Evolutionary conservation across 1,140 invertebrate genomes (phyloP), one percentile per base, ranked within the genome.

Genomic region (Conus betulinus): DNA sequence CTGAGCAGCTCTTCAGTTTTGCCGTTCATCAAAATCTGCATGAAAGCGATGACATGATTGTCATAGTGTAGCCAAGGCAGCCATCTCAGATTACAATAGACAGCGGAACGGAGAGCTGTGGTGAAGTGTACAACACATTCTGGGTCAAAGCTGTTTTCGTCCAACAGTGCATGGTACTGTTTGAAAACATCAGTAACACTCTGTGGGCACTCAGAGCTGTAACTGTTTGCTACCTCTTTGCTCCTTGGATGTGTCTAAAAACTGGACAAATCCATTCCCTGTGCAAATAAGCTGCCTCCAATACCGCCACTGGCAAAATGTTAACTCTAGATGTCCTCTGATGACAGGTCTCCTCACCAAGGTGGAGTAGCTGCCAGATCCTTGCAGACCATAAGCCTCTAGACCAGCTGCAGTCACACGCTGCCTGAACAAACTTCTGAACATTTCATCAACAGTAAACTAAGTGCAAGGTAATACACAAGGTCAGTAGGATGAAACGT

Each of bases 11-110:
- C 39, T 20, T 86, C 67, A 17, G 74, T 25, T 67, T 84, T 57
- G 5, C 78, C 79, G 71, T 90, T 90, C 87, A 90, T 86, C 27
- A 88, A 20, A 53, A 90, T 63, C 78, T 90, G 89, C 87, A 90
- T 90, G 23, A 85, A 86, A 52, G 89, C 25, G 39, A 90, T 86
- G 52, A 52, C 51, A 1, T 39, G 51, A 51, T 88, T 85, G 82
- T 90, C 53, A 60, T 10, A 52, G 27, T 90, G 87, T 23, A 90
- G 53, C 89, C 89, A 90, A 11, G 87, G 89, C 10, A 90, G 67
- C 63, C 83, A 74, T 8, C 63, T 15, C 20, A 89, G 55, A 23
- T 82, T 55, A 20, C 55, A 52, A 63, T 89, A 89, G 23, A 81
- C 57, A 20, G 88, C 84, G 55, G 57, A 81, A 10, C 78, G 27